These are phyloP conservation scores for Pristionchus exspectatus DNA, from an alignment of 2,888 invertebrate genomes.

Conservation along the genomic window DNA sequence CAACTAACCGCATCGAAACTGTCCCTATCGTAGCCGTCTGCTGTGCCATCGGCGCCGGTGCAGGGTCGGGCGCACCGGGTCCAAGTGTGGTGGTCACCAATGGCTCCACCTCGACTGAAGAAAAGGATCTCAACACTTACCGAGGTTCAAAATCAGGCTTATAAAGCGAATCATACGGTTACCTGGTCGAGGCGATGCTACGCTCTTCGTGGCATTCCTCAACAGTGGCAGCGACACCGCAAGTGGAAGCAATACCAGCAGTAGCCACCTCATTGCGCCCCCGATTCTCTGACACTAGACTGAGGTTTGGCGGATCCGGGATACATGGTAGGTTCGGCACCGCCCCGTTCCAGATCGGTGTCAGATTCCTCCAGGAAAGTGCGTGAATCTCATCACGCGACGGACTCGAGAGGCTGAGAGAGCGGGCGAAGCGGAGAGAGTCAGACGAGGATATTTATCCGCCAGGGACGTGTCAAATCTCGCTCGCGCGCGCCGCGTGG, in stretches of 20 bases:
- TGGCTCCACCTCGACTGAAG: neutral
- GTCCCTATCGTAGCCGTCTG: neutral
- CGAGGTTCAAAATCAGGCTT: no score
- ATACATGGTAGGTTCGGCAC: neutral
- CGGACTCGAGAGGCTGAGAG: neutral
- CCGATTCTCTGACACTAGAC: neutral
- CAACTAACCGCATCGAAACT: neutral
- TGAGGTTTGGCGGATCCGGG: neutral
- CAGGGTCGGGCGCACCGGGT: neutral
- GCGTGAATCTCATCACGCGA: neutral
- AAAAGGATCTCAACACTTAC: no score
- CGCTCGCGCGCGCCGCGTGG: neutral
- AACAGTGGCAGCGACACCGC: neutral
- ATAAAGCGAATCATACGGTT: no score
- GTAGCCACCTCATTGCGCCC: neutral
- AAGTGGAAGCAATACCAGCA: neutral
- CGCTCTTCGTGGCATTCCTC: neutral
- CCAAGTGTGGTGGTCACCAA: neutral
- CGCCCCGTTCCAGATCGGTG: conserved; percentile 20
- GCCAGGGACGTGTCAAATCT: conserved; percentile 4
- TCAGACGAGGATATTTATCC: neutral
- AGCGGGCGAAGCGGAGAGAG: neutral
- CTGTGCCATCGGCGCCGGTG: neutral
- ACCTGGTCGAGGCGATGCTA: neutral
- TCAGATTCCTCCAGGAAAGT: neutral